Evolutionary conservation across 2,888 invertebrate genomes (phyloP), one percentile per base, ranked within the genome.

Genomic region (Dicyrtoma fusca): DNA sequence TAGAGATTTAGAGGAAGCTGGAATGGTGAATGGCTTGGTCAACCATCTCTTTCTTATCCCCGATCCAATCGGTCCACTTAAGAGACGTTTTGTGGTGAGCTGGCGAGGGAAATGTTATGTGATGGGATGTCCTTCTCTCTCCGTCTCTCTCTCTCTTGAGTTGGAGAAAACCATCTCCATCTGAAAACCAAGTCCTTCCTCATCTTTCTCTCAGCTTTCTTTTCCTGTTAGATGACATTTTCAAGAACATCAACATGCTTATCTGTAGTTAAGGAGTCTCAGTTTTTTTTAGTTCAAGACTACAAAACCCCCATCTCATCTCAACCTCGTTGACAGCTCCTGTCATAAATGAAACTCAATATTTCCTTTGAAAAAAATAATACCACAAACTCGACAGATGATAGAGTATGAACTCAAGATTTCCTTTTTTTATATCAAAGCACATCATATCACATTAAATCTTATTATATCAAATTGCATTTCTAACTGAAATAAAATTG

Each of bases 321-420:
- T 55, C 23, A 19, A 26, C 49, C 26, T 26, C 23, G 23, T 26
- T 66, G 66, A 66, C 66, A 66, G 53, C 14, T 66, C 47, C 66
- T 66, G 66, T 66, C 66, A 66, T 34, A 42, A n/a, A 47, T 53
- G 55, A 51, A 66, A 53, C 66, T 66, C 66, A 55, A 66, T 63
- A 63, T 57, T 57, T 57, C 57, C n/a, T 57, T 34, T n/a, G n/a
- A n/a, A n/a, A n/a, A n/a, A n/a, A n/a, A n/a, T n/a, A n/a, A n/a
- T n/a, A n/a, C n/a, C 34, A 34, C 34, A 3, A 34, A 34, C 34
- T 5, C 34, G n/a, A n/a, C n/a, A 34, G 3, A 34, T 34, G 4
- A 34, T 34, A 8, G 34, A 34, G 4, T 34, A 5, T 34, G 34
- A 34, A 34, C 34, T 34, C 34, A 34, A 34, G 34, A 34, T 34